Base-by-base conservation (phyloP, 2,888 invertebrate genomes). In the Ypsolopha scabrella region DNA sequence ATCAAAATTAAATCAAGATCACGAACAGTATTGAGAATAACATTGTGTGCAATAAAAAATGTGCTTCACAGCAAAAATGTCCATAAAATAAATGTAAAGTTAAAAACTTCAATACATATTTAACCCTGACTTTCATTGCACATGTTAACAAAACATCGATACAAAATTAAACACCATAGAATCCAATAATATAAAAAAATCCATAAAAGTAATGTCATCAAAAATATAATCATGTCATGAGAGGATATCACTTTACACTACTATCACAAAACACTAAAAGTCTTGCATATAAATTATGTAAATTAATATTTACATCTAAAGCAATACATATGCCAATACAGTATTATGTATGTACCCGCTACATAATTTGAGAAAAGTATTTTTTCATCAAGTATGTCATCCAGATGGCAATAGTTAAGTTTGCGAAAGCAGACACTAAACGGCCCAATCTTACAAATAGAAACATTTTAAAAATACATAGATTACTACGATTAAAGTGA, bases 1-100 rank as follows among this genome's bases (percentile, higher is more conserved):
- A 70, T 60, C 69, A 73, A 71, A 69, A 75, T 62, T 13, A 10
- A 72, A 77, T 76, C 67, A 77, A 41, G 39, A 49, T 49, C 49
- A 49, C 49, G n/a, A 33, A 24, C 39, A 50, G 36, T 7, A 13
- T 13, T 36, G 34, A 43, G 14, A 43, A 50, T 43, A 50, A 41
- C 41, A 50, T 43, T 36, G 13, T 38, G 50, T 50, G 50, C 50
- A 50, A 43, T 50, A 38, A 50, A 43, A 43, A 50, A 43, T 37
- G 50, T 50, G 50, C 43, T 35, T 50, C 43, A 38, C 35, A 41
- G 24, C 35, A 50, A 8, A 36, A 10, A 43, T 11, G 11, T 43
- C 13, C 11, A 36, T 37, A 51, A 51, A 36, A 8, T 34, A 45
- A 45, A 41, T 35, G 24, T 34, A 38, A 37, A 11, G 34, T 70